Evolutionary conservation across 1,140 invertebrate genomes (phyloP).

Genomic region (Schmidtea mediterranea): DNA sequence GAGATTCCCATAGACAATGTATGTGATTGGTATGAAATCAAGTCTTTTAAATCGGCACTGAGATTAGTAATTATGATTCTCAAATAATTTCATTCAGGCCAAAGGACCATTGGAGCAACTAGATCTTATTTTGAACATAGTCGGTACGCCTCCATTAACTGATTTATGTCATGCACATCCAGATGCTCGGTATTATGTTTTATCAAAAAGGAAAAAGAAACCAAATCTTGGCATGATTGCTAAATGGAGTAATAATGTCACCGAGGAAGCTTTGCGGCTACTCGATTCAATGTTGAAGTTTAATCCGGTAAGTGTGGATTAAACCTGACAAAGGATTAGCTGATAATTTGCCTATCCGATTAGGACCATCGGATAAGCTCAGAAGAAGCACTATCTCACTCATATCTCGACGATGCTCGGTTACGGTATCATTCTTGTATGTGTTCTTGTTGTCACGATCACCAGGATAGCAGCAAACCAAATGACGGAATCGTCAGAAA

Average conservation of each 20-base stretch:
- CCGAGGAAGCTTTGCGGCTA: slow-evolving; percentile 83
- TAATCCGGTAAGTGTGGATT: slow-evolving; percentile 50
- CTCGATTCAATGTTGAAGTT: slow-evolving; percentile 90
- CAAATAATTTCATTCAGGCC: background rate
- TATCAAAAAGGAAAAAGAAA: slow-evolving; percentile 56
- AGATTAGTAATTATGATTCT: no score
- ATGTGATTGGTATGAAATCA: no score
- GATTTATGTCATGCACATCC: slow-evolving; percentile 87
- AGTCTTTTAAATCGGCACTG: no score
- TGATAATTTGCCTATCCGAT: background rate
- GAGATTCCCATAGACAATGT: no score
- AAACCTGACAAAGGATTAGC: background rate
- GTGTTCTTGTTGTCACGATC: slow-evolving; percentile 72
- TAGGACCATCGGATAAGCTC: slow-evolving; percentile 75
- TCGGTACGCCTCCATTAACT: slow-evolving; percentile 67
- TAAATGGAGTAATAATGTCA: slow-evolving; percentile 62
- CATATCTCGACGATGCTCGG: slow-evolving; percentile 82
- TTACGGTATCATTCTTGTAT: slow-evolving; percentile 95
- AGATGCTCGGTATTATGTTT: slow-evolving; percentile 68
- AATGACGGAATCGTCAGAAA: background rate
- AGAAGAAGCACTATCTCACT: slow-evolving; percentile 68
- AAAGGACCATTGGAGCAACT: slow-evolving; percentile 34
- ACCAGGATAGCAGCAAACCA: background rate
- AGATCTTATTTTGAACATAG: slow-evolving; percentile 77
- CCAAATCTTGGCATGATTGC: slow-evolving; percentile 64